Base-by-base conservation (phyloP, 2,888 invertebrate species). In the Meliscaeva auricollis region DNA sequence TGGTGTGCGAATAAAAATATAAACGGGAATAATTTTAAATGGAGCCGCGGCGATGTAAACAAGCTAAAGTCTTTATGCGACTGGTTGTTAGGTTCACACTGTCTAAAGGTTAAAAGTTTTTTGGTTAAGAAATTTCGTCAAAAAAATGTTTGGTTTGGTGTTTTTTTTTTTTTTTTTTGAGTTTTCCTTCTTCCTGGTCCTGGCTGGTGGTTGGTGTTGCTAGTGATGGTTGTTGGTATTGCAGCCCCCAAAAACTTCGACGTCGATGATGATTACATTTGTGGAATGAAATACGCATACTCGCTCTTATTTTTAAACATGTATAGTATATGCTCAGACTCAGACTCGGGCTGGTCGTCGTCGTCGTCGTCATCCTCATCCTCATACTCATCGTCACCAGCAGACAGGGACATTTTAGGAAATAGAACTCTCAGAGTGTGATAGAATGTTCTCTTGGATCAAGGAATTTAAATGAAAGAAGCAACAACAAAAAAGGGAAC, bases 41-140 rank as follows among this genome's bases (percentile, higher is more conserved):
- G 70, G 38, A 54, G 84, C 60, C 79, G 84, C 84, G 80, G 66
- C 75, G 80, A 80, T 84, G 66, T 80, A 62, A 80, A 79, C 79
- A 84, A 80, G 52, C 52, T 66, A 60, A 84, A 84, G 80, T 76
- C 75, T 75, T 46, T 72, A 84, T 68, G 70, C 68, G 84, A 84
- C 84, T 80, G 79, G 72, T 68, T 60, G 52, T 52, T 64, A 72
- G 54, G 75, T 72, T 72, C 50, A 54, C 64, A 41, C 35, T 54
- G 46, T 70, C 44, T 66, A 69, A 50, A 79, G 48, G 75, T 52
- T 26, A 54, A 74, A 66, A 70, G 56, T 74, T 38, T 58, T 35
- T 58, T 60, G 20, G 60, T 66, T 73, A 56, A 15, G 62, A 50
- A 32, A 54, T 56, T 58, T 66, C 17, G 32, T 20, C 13, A 38